Evolutionary conservation across 2,113 vertebrate genomes (phyloP), one percentile per base, ranked within the genome.

Genomic region (Python bivittatus): DNA sequence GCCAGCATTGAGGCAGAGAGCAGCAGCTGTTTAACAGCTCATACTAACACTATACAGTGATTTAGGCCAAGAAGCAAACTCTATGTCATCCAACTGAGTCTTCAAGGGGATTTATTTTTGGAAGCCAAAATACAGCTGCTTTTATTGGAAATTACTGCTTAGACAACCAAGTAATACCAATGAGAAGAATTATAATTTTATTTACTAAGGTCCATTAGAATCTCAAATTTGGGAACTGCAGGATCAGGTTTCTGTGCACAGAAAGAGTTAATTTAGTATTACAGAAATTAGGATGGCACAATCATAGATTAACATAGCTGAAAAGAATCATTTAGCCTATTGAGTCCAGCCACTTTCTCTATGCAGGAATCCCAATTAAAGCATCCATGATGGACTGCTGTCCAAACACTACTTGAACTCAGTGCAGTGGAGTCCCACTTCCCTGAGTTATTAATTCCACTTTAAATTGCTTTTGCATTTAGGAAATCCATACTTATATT

Each of bases 1-100:
- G 17, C 79, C 92, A 95, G 58, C 11, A 83, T 10, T 57, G 88
- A 84, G 90, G 54, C 53, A 53, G 17, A 93, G 61, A 42, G 38
- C 0, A 0, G 86, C 86, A 94, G n/a, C 23, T 57, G 54, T 54
- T 33, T 64, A 57, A 83, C 87, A 53, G 92, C 27, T 91, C 87
- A 86, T 33, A 90, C 60, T 52, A 89, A 90, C 68, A 58, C 86
- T 15, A 10, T 1, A 6, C 56, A 91, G 57, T 22, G 54, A 87
- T 29, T 91, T 11, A 17, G 48, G 83, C 87, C 91, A 94, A 94
- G 87, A 91, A 88, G 85, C 88, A 91, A 91, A 86, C 3, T 91
- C 48, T 54, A 12, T 72, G 57, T 94, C n/a, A 61, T 20, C 53
- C 53, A 0, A 0, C 0, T 88, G 64, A 91, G 94, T 94, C 72